Percentiles rank a stretch among this genome's conserved stretches.
These are phyloP conservation scores for Piezodorus guildinii DNA, from an alignment of 1,140 invertebrate genomes.

Conservation along the genomic window DNA sequence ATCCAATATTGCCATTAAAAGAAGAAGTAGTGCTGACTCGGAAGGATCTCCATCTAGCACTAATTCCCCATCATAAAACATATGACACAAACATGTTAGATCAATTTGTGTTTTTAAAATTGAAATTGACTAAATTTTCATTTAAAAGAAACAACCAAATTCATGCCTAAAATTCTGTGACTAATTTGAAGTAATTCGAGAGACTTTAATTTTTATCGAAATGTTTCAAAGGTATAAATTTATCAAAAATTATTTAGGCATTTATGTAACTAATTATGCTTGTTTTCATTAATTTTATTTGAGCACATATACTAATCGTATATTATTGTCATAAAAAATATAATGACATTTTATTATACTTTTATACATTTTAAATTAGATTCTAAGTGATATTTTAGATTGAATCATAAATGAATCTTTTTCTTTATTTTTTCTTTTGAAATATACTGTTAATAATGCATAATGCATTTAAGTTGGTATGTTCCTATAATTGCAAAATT, in stretches of 20 bases:
- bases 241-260: too few relatives aligned
- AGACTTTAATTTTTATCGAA: too few relatives aligned
- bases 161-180: too few relatives aligned
- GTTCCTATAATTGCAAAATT: too few relatives aligned
- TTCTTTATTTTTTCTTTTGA: not conserved
- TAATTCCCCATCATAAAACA: slow-evolving; percentile 1
- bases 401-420: not conserved
- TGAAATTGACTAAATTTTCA: too few relatives aligned
- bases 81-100: too few relatives aligned
- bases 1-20: not conserved
- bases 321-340: not conserved
- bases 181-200: too few relatives aligned
- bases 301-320: not conserved
- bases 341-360: slow-evolving; percentile 4
- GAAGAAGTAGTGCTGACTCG: slow-evolving; percentile 2
- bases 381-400: slow-evolving; percentile 1
- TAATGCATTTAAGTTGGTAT: not conserved
- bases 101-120: too few relatives aligned
- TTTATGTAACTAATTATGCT: not conserved
- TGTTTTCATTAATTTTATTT: slow-evolving; percentile 1
- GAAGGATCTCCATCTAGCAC: slow-evolving; percentile 6
- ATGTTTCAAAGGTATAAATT: too few relatives aligned
- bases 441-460: slow-evolving; percentile 4
- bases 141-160: too few relatives aligned
- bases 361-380: slow-evolving; percentile 2